Base-by-base conservation (phyloP, 2,797 vertebrate genomes). In the Acestrorhynchus altus region DNA sequence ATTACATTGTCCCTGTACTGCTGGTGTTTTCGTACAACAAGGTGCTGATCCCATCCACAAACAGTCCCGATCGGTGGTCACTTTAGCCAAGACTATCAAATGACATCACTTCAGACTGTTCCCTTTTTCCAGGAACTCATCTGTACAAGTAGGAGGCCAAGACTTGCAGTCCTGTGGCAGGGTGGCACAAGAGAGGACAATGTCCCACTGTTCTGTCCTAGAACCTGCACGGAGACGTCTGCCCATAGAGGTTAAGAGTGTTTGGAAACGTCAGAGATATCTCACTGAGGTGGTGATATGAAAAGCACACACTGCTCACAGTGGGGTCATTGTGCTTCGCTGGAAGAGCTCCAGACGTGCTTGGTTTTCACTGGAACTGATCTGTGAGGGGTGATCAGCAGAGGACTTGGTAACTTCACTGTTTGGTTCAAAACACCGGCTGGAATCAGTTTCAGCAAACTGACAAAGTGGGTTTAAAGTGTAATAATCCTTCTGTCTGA, bases 271-370 rank as follows among this genome's bases (percentile, higher is more conserved):
- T 61, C 73, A 77, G 12, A 77, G 31, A 65, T 69, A 44, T 46
- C 39, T 78, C 80, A 59, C 26, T 72, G 80, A 86, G 64, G 60
- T 10, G 54, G 56, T 6, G 65, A 76, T 52, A 86, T 86, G 83
- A 83, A 83, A 83, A 77, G 60, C 4, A 8, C 61, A 12, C 16
- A 52, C 35, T 56, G n/a, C 51, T 81, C 61, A 91, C 89, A 92
- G 90, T 88, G 81, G 74, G 68, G 8, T 16, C 87, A 91, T 83
- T 91, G 88, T 90, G 78, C 74, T 12, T 77, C 83, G 68, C 70
- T 86, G 84, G 81, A 81, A 67, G 46, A 66, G 61, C 63, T 78
- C 24, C 69, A 78, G 51, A 49, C 63, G 51, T 7, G 77, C 72
- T 80, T 89, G 80, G 83, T 88, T 83, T 87, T 86, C 75, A 81